Conservation (phyloP, 1,140 invertebrate genomes). For the Cydia pomonella region DNA sequence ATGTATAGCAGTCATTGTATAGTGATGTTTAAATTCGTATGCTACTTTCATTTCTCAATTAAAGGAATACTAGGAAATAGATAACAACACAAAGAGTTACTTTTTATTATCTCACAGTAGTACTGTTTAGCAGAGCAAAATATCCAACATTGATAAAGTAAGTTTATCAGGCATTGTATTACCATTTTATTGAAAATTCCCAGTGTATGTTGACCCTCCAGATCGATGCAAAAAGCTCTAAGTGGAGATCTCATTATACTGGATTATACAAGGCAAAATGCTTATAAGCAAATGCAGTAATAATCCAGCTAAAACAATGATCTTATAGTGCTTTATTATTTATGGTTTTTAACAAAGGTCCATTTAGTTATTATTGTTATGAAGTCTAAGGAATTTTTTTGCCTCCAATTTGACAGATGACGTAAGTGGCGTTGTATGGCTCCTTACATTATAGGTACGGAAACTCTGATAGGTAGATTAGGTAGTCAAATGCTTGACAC, state of each 20-base stretch:
- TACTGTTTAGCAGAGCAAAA: not conserved
- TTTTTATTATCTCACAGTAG: not conserved
- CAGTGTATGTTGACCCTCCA: not conserved
- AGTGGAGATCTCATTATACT: not conserved
- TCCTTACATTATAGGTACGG: too few relatives aligned
- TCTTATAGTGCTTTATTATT: too few relatives aligned
- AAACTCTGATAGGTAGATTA: too few relatives aligned
- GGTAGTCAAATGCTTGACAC: too few relatives aligned
- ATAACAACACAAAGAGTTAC: not conserved
- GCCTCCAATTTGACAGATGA: too few relatives aligned
- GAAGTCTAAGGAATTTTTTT: too few relatives aligned
- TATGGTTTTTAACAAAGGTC: too few relatives aligned
- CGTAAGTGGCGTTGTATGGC: too few relatives aligned
- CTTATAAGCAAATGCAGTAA: not conserved
- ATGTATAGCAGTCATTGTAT: too few relatives aligned
- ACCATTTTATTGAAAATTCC: not conserved
- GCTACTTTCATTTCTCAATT: not conserved
- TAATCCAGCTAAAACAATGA: too few relatives aligned
- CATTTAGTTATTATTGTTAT: too few relatives aligned
- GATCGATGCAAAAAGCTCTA: not conserved
- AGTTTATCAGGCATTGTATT: not conserved
- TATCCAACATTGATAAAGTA: conserved; percentile 3
- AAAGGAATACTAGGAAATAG: not conserved
- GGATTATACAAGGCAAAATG: not conserved
- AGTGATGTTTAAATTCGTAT: too few relatives aligned